phyloP scores from a whole-genome alignment of 2,888 invertebrate species.

The Augiades crinisus region DNA sequence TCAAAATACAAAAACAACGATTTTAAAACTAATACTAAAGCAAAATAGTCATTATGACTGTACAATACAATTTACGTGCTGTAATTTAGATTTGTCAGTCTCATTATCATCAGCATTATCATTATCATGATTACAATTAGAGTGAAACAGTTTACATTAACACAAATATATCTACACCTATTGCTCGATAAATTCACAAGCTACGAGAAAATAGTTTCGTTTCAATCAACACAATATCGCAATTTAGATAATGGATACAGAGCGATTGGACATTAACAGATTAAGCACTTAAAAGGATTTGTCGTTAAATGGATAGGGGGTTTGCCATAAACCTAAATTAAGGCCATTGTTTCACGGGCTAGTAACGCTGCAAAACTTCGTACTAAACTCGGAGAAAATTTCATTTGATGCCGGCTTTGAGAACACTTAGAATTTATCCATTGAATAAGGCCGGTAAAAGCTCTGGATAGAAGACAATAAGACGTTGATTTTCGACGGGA shows the following conservation, averaged over 20 bases:
- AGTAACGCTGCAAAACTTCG: conserved; percentile 21
- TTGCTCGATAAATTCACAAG: not conserved
- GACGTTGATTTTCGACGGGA: conserved; percentile 4
- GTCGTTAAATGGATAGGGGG: conserved; percentile 24
- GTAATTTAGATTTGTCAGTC: no score
- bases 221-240: not conserved
- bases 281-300: conserved; percentile 22
- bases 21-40: no score
- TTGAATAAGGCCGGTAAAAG: conserved; percentile 7
- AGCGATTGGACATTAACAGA: not conserved
- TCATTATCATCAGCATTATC: no score
- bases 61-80: no score
- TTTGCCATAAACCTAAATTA: conserved; percentile 32
- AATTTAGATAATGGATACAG: not conserved
- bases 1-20: no score
- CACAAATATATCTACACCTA: not conserved
- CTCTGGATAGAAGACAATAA: conserved; percentile 12
- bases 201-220: not conserved
- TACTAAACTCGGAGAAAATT: conserved; percentile 26
- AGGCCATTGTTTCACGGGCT: conserved; percentile 27
- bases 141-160: not conserved
- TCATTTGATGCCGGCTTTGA: conserved; percentile 22
- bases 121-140: no score
- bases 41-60: no score
- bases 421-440: conserved; percentile 12